These are phyloP conservation scores for Hydropsyche tenuis DNA, from an alignment of 1,140 invertebrate genomes.

Conservation along the genomic window DNA sequence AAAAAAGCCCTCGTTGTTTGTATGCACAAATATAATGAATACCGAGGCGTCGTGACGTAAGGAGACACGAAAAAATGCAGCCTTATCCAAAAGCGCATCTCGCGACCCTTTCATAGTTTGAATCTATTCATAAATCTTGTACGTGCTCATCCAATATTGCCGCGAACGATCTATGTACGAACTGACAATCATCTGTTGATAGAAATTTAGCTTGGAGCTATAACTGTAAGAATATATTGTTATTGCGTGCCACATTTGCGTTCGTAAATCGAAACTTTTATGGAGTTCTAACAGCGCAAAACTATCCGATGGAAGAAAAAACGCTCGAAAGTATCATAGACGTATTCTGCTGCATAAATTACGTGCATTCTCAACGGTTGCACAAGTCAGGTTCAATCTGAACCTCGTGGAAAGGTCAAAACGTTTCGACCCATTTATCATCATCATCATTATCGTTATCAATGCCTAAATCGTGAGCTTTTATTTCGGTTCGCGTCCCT, in stretches of 20 bases:
- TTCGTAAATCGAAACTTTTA: conserved; percentile 7
- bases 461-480: neutral
- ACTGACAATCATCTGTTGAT: conserved; percentile 6
- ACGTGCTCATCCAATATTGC: too few species aligned
- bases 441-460: conserved; percentile 16
- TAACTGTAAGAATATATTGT: neutral
- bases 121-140: too few species aligned
- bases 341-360: neutral
- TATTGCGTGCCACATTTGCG: neutral
- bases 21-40: neutral
- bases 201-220: conserved; percentile 15
- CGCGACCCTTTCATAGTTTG: too few species aligned
- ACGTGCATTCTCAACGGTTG: neutral
- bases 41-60: neutral
- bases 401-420: conserved; percentile 5
- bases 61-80: neutral
- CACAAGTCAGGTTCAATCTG: neutral
- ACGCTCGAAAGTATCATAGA: neutral
- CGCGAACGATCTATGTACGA: neutral
- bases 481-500: neutral
- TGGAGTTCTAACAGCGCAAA: too few species aligned
- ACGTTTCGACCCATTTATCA: conserved; percentile 19
- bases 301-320: neutral
- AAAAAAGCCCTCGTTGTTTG: neutral
- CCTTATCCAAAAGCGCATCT: neutral